These are phyloP conservation scores for Holcopasites calliopsidis DNA, from an alignment of 1,140 invertebrate genomes.

Conservation along the genomic window DNA sequence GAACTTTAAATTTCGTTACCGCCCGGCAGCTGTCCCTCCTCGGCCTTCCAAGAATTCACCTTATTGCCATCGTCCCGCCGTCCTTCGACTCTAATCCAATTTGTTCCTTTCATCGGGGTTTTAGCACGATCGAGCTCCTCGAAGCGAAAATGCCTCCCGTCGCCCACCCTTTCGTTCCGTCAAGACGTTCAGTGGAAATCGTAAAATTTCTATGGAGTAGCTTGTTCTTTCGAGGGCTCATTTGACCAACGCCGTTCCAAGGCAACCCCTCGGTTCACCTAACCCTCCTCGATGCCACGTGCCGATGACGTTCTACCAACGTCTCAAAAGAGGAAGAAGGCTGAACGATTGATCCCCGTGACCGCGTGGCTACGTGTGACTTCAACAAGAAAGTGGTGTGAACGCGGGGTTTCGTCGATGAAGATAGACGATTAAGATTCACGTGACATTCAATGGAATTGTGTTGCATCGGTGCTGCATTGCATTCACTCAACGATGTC, in stretches of 20 bases:
- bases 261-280: slow-evolving; percentile 29
- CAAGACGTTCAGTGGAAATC: slow-evolving; percentile 13
- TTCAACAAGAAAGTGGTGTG: slow-evolving; percentile 20
- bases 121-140: background rate
- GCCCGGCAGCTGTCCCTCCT: background rate
- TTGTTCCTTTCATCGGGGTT: background rate
- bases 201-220: slow-evolving; percentile 34
- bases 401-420: slow-evolving; percentile 7
- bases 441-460: slow-evolving; percentile 6
- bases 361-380: background rate
- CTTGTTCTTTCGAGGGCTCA: slow-evolving; percentile 18
- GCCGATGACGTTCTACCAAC: slow-evolving; percentile 59
- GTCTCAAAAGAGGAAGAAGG: background rate
- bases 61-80: too few species aligned
- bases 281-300: slow-evolving; percentile 61
- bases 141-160: background rate
- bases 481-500: background rate
- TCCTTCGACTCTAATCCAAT: background rate
- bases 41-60: background rate
- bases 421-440: slow-evolving; percentile 34
- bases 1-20: slow-evolving; percentile 20
- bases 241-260: slow-evolving; percentile 16
- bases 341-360: background rate
- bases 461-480: slow-evolving; percentile 1
- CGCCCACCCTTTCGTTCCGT: background rate